Evolutionary conservation across 2,113 vertebrate species (phyloP).

Genomic region (Triplophysa rosa): DNA sequence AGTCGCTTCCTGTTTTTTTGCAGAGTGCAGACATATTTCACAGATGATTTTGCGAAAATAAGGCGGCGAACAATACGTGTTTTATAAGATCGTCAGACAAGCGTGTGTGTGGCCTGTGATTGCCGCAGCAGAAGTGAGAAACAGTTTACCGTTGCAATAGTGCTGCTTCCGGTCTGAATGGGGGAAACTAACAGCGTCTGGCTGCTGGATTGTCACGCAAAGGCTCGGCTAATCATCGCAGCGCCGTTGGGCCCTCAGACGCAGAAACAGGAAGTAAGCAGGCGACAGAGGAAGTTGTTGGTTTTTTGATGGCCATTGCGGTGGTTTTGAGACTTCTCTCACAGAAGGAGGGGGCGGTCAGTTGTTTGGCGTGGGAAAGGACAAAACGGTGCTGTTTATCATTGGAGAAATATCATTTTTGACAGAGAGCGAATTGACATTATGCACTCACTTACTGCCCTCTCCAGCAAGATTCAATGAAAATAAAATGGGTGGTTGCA

Average conservation of each 20-base stretch:
- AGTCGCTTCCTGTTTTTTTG: slow-evolving; percentile 59
- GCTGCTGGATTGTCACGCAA: slow-evolving; percentile 79
- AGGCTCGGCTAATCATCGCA: slow-evolving; percentile 62
- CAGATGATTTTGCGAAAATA: slow-evolving; percentile 57
- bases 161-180: slow-evolving; percentile 68
- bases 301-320: slow-evolving; percentile 77
- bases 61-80: slow-evolving; percentile 42
- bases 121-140: slow-evolving; percentile 81
- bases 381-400: background rate
- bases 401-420: background rate
- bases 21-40: slow-evolving; percentile 51
- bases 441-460: background rate
- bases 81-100: slow-evolving; percentile 16
- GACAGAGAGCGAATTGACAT: background rate
- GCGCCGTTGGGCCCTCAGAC: slow-evolving; percentile 56
- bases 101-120: slow-evolving; percentile 2
- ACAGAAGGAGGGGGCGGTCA: slow-evolving; percentile 52
- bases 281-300: slow-evolving; percentile 80
- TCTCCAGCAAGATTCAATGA: background rate
- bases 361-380: slow-evolving; percentile 68
- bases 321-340: slow-evolving; percentile 73
- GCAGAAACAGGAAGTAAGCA: slow-evolving; percentile 81
- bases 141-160: slow-evolving; percentile 73
- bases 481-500: background rate
- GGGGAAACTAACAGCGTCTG: slow-evolving; percentile 72